A percentile compares a stretch with the other conserved stretches of the same genome.
Evolutionary conservation across 2,113 vertebrate species (phyloP).

Genomic region (Laticauda laticaudata): DNA sequence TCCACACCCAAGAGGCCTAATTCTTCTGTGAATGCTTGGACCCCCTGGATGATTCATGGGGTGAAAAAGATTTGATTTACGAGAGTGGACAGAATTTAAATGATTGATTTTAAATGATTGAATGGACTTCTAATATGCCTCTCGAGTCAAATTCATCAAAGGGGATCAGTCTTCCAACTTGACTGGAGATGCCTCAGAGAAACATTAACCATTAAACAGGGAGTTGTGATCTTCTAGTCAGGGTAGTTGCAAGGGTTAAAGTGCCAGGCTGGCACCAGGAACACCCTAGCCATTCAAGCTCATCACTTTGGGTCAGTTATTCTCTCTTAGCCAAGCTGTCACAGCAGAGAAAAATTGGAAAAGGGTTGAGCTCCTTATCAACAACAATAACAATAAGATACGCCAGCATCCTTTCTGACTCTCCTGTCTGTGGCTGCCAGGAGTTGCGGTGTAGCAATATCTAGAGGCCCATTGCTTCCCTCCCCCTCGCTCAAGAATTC

Average conservation of each 20-base stretch:
- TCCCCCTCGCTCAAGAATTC: neutral
- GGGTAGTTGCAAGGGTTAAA: neutral
- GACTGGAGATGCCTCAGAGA: neutral
- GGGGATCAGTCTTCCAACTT: neutral
- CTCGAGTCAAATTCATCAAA: neutral
- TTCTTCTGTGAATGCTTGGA: slow-evolving; percentile 13
- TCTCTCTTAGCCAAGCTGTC: neutral
- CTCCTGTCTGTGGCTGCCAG: neutral
- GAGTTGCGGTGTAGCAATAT: neutral
- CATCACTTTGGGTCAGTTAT: neutral
- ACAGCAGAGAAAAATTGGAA: neutral
- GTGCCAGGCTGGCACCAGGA: neutral
- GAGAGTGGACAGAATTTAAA: neutral
- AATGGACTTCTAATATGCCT: neutral
- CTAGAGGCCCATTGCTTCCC: neutral
- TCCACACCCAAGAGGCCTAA: neutral
- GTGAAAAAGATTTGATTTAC: slow-evolving; percentile 3
- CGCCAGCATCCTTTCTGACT: neutral
- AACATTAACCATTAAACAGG: neutral
- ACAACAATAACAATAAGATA: neutral
- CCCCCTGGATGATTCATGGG: neutral
- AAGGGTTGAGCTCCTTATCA: neutral
- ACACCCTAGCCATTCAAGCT: neutral
- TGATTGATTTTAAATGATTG: neutral
- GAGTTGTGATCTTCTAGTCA: neutral